Base-by-base conservation (phyloP, 2,113 vertebrate genomes). In the Etia nguti region DNA sequence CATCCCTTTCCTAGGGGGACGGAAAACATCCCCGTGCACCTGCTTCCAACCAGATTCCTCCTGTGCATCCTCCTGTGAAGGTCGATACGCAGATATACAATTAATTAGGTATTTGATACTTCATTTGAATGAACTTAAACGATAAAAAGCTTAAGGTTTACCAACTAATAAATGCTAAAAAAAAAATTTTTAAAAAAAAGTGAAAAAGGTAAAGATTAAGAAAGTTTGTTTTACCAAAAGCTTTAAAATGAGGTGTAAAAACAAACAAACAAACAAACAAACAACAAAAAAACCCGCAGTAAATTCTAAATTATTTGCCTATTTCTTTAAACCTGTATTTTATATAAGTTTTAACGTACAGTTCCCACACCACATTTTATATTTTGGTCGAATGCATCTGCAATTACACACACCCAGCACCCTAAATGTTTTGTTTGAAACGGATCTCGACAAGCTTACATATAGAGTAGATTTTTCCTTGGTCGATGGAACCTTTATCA, bases 1-100 rank as follows among this genome's bases (percentile, higher is more conserved):
- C 99, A 99, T 99, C 91, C 98, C 98, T 93, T 98, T 99, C 87
- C 97, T 96, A 38, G 99, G 99, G 1, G 98, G 98, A 24, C 99
- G 97, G 96, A 99, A 99, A 87, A 99, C 98, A 92, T 99, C 99
- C 3, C 99, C 99, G 11, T 99, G 99, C 91, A 99, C 99, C 88
- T 99, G 96, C 88, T 99, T 99, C 99, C 99, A 99, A 48, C 99
- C 99, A 26, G 99, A 99, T 95, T 99, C 99, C 92, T 99, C 99
- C 94, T 99, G 98, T 8, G 98, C 98, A 65, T 99, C 99, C 92
- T 99, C 98, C 99, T 99, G 92, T 20, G 24, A 91, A 46, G 26
- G 10, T 15, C 22, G 29, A 9, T 24, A 43, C n/a, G 43, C 43
- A 82, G 29, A 38, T 8, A 60, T 2, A 54, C 18, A 41, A 84